Conservation (phyloP, 2,888 invertebrate species). For the Halictus ligatus region DNA sequence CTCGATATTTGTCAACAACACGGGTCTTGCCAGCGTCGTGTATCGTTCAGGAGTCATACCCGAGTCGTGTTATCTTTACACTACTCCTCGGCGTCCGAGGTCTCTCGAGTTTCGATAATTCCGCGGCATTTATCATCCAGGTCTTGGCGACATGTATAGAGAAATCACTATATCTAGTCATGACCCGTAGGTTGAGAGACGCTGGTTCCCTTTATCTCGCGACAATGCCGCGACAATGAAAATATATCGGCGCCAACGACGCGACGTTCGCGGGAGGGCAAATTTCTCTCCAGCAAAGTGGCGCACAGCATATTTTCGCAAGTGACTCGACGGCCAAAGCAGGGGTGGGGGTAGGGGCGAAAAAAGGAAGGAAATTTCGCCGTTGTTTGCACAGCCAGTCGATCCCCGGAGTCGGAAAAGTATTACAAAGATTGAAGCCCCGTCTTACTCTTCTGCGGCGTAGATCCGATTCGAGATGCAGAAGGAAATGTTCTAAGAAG, state of each 20-base stretch:
- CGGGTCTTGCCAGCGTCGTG: no score
- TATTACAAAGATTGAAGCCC: slow-evolving; percentile 52
- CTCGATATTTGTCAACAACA: no score
- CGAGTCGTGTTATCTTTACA: no score
- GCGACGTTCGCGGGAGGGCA: neutral
- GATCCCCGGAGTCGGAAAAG: slow-evolving; percentile 30
- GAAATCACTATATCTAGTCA: no score
- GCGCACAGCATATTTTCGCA: neutral
- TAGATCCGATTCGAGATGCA: slow-evolving; percentile 55
- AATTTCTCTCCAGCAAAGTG: neutral
- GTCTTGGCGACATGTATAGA: no score
- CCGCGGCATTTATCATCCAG: no score
- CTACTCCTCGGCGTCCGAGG: no score
- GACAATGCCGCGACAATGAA: slow-evolving; percentile 4
- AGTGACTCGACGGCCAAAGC: neutral
- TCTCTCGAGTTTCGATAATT: no score
- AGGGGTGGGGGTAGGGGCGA: no score
- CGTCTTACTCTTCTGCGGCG: slow-evolving; percentile 32
- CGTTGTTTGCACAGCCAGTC: slow-evolving; percentile 20
- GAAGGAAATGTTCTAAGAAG: slow-evolving; percentile 50
- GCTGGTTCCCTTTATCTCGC: neutral
- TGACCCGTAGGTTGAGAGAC: neutral
- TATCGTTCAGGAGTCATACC: no score
- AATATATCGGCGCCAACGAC: neutral
- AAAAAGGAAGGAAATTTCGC: slow-evolving; percentile 8